These are phyloP conservation scores for Clupea harengus DNA, from an alignment of 2,113 vertebrate genomes.

Conservation along the genomic window DNA sequence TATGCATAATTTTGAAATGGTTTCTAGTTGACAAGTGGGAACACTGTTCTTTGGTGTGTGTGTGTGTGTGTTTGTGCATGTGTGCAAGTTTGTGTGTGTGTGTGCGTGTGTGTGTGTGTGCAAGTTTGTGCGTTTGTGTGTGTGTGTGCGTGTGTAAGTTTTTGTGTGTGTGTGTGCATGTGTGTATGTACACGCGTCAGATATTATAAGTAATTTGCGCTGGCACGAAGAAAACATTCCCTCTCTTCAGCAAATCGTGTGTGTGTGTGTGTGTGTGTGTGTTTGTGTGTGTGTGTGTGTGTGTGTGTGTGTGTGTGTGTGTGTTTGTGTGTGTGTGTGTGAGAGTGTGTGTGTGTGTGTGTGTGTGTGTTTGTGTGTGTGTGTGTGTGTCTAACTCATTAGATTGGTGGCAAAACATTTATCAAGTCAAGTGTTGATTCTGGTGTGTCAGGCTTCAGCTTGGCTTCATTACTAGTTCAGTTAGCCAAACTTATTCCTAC, in stretches of 20 bases:
- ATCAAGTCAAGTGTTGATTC: not conserved
- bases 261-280: too few relatives aligned
- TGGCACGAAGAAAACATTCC: not conserved
- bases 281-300: too few relatives aligned
- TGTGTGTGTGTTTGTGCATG: conserved; percentile 16
- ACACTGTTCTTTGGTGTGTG: not conserved
- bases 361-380: too few relatives aligned
- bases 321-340: too few relatives aligned
- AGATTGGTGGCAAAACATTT: not conserved
- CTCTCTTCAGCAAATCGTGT: not conserved
- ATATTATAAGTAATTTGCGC: not conserved
- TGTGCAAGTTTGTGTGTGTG: conserved; percentile 14
- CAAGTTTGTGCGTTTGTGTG: conserved; percentile 19
- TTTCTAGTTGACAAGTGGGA: conserved; percentile 24
- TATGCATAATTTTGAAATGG: conserved; percentile 31
- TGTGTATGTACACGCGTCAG: too few relatives aligned
- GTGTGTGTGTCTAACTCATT: not conserved
- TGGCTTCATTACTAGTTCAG: not conserved
- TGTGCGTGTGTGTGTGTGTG: not conserved
- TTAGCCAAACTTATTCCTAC: not conserved
- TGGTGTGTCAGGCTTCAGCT: not conserved
- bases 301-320: too few relatives aligned
- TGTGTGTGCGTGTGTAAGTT: conserved; percentile 3
- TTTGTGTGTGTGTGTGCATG: not conserved
- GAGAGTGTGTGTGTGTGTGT: too few relatives aligned